Percentiles rank a stretch among this genome's conserved stretches.
Evolutionary conservation across 1,140 invertebrate genomes (phyloP).

Genomic region (Brachionus rotundiformis): DNA sequence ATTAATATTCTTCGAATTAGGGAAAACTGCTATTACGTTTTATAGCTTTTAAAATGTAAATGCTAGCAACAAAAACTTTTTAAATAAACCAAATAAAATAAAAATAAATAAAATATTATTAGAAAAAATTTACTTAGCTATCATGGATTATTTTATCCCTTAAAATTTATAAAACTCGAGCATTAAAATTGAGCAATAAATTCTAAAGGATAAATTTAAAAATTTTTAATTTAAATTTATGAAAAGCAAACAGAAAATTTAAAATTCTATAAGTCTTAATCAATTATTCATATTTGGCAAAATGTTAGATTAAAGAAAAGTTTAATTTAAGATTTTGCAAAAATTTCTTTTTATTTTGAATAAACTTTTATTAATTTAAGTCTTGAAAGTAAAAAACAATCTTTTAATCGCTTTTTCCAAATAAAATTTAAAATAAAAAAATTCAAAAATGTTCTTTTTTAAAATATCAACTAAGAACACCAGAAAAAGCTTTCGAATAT

Average conservation of each 20-base stretch:
- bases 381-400: neutral
- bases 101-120: neutral
- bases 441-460: neutral
- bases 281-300: neutral
- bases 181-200: neutral
- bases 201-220: neutral
- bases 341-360: neutral
- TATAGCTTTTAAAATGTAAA: neutral
- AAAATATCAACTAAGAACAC: neutral
- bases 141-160: neutral
- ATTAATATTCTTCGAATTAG: neutral
- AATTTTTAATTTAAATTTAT: neutral
- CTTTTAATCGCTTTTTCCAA: neutral
- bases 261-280: neutral
- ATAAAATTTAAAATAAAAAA: neutral
- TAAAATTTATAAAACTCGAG: neutral
- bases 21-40: neutral
- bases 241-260: neutral
- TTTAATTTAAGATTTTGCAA: neutral
- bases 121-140: neutral
- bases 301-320: neutral
- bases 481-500: constrained; percentile 20
- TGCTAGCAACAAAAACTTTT: neutral
- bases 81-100: neutral
- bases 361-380: neutral